Base-by-base conservation (phyloP, 2,888 invertebrate species). In the Augiades crinisus region DNA sequence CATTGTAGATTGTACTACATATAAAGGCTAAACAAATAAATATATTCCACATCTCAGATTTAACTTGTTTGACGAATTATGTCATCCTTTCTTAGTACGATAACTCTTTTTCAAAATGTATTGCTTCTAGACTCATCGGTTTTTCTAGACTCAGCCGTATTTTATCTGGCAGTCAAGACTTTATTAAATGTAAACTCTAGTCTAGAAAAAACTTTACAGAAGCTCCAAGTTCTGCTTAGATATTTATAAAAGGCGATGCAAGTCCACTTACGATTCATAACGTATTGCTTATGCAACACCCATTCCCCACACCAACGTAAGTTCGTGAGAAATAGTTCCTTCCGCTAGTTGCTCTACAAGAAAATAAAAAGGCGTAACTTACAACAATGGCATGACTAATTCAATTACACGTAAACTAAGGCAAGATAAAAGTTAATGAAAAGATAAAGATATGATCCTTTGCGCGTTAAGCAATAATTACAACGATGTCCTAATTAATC, bases 401-500 rank as follows among this genome's bases (percentile, higher is more conserved):
- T 6, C 19, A 40, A 22, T 22, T 40, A 40, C 22, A 21, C 37
- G 8, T 21, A 13, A 3, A 38, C 21, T 21, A 38, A 38, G 21
- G 10, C 8, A 8, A 7, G 12, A 2, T n/a, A n/a, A n/a, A n/a
- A n/a, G n/a, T n/a, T n/a, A n/a, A 27, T 10, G 1, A 38, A 38
- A 38, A 38, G 21, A 12, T 6, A 21, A 38, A 38, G 13, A 13
- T 8, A 38, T 7, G 7, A 38, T 38, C 13, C 12, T 38, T 38
- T 21, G 8, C 19, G 21, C 19, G 37, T 38, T 22, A 21, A 22
- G 13, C 37, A 38, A 38, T 10, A 21, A 41, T 27, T n/a, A 41
- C 7, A 41, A 41, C 17, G 17, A 27, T 16, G 24, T 41, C 41
- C 27, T 47, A 22, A 40, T 40, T 38, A 47, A 47, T 40, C 31